Conservation (phyloP, 2,797 vertebrate species). For the Enteromius radiatus region DNA sequence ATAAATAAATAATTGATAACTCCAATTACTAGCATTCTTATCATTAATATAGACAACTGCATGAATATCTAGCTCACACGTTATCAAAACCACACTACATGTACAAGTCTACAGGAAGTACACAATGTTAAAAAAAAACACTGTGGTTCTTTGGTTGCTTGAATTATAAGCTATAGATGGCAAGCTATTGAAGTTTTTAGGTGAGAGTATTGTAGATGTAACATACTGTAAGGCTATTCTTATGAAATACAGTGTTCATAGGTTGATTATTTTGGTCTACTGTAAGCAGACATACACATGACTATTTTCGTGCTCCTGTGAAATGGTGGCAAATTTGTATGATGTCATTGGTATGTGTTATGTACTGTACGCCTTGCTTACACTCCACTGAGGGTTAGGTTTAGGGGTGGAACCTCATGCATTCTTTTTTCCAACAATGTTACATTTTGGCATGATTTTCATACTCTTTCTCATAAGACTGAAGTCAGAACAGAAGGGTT, state of each 20-base stretch:
- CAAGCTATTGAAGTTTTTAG: neutral
- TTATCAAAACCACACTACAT: neutral
- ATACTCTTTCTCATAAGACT: neutral
- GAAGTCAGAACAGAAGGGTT: neutral
- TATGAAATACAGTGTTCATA: neutral
- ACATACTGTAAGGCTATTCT: neutral
- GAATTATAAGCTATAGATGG: neutral
- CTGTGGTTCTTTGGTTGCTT: neutral
- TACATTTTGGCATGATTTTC: too few relatives aligned
- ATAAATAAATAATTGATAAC: neutral
- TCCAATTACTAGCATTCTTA: neutral
- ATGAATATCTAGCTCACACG: neutral
- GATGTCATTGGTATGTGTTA: neutral
- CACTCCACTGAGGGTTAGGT: neutral
- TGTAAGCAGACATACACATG: neutral
- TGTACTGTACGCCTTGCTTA: neutral
- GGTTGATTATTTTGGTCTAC: neutral
- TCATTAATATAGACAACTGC: neutral
- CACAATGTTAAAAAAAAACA: neutral
- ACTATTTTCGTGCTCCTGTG: neutral
- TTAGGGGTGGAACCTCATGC: neutral
- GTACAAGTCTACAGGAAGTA: constrained; percentile 1
- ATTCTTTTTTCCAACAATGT: neutral
- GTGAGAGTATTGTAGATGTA: neutral
- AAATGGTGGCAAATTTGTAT: neutral